Evolutionary conservation across 2,888 invertebrate species (phyloP).

Genomic region (Neocrepidodera transversa): DNA sequence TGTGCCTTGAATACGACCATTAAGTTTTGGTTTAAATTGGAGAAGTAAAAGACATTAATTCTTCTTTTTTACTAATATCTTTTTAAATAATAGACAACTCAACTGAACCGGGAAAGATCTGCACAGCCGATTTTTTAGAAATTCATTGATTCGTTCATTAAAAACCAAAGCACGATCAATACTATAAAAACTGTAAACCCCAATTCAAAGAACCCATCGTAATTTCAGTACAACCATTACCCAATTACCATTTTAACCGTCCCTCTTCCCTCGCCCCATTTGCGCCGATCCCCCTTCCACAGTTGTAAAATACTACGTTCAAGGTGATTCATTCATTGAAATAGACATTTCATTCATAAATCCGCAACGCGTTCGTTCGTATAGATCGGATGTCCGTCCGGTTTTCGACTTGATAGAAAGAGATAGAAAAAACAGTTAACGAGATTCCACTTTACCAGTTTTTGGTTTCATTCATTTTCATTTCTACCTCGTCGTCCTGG

Average conservation of each 20-base stretch:
- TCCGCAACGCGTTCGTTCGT: conserved; percentile 19
- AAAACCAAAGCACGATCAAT: too few species aligned
- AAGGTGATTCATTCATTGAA: conserved; percentile 35
- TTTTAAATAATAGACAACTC: too few species aligned
- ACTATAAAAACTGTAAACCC: neutral
- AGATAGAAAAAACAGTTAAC: conserved; percentile 19
- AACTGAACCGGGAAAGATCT: too few species aligned
- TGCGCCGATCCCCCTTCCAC: conserved; percentile 5
- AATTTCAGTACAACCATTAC: conserved; percentile 1
- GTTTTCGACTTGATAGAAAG: conserved; percentile 5
- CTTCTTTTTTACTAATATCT: too few species aligned
- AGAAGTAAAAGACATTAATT: too few species aligned
- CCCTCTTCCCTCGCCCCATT: conserved; percentile 2
- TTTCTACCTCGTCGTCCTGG: neutral
- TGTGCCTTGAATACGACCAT: too few species aligned
- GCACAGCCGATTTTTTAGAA: too few species aligned
- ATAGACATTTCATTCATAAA: conserved; percentile 30
- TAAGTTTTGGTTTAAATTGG: too few species aligned
- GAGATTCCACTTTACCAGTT: conserved; percentile 22
- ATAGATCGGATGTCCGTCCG: conserved; percentile 22
- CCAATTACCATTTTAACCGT: neutral
- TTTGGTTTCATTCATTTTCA: conserved; percentile 12
- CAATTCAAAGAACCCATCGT: conserved; percentile 15
- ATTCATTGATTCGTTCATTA: too few species aligned
- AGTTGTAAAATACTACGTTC: conserved; percentile 29